Evolutionary conservation across 2,113 vertebrate species (phyloP), one percentile per base, ranked within the genome.

Genomic region (Cettia cetti): DNA sequence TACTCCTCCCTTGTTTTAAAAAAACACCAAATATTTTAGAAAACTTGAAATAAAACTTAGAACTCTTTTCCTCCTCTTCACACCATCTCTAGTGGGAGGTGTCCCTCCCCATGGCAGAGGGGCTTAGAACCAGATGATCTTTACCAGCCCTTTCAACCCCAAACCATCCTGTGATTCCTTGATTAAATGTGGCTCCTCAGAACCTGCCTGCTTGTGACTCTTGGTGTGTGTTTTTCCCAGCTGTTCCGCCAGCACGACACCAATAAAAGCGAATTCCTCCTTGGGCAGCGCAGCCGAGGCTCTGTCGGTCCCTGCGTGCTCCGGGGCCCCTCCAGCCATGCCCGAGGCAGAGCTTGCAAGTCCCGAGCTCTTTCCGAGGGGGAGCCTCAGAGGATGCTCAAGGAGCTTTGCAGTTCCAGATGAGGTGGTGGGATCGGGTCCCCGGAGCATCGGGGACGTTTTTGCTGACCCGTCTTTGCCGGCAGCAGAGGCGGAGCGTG

Each of bases 1-100:
- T 0, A 9, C 4, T 3, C 8, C 3, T 31, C 9, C 3, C 16
- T 84, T 68, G 9, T 61, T 91, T 7, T 15, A 3, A 40, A 79
- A 39, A 39, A 5, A 31, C 24, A 21, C 7, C 50, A 53, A 35
- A 3, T 56, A 28, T 75, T 93, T 75, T 22, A 49, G 5, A 14
- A 78, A 92, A 85, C 50, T 27, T 16, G 19, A 71, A 68, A 35
- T 27, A 30, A 30, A 85, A 60, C 75, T 66, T 21, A 40, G 57
- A 70, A 70, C 70, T 60, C 14, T 44, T 66, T 65, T 49, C 63
- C 47, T 76, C 31, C 44, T 45, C 30, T 47, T 42, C 59, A 1
- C 9, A 1, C 24, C 5, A 52, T 54, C 47, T 17, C 54, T 13
- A 31, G 47, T 11, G 40, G 54, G 42, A 61, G 8, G 17, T 16